These are phyloP conservation scores for Propithecus deckenii DNA, from an alignment of 2,797 vertebrate species.

Conservation along the genomic window DNA sequence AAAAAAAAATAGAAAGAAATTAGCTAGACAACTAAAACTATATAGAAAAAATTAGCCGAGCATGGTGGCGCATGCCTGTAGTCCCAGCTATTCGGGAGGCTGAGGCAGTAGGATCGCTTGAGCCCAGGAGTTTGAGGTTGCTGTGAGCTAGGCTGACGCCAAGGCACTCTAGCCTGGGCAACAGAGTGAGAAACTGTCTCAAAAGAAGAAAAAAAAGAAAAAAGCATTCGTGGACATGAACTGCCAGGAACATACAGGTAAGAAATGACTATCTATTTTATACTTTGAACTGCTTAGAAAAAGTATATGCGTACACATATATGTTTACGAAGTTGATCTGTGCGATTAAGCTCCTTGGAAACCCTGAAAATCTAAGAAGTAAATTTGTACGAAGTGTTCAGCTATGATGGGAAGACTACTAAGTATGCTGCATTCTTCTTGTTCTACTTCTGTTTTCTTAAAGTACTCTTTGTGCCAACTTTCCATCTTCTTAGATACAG, in stretches of 20 bases:
- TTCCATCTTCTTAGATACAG: background rate
- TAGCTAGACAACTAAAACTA: no score
- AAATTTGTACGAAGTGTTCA: background rate
- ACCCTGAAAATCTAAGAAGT: background rate
- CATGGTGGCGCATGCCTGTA: no score
- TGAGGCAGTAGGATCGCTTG: no score
- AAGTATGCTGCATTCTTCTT: background rate
- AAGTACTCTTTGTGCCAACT: background rate
- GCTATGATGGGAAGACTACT: background rate
- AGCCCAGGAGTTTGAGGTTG: no score
- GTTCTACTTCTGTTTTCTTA: background rate
- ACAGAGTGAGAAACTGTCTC: no score
- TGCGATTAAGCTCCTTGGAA: background rate
- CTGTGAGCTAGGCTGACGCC: no score
- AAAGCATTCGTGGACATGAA: background rate
- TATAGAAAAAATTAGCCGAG: no score
- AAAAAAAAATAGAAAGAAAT: no score
- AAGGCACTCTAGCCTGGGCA: no score
- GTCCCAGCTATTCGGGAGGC: no score
- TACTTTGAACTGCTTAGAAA: background rate
- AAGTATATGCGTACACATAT: background rate
- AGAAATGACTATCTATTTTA: background rate
- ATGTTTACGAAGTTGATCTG: background rate
- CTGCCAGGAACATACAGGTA: background rate
- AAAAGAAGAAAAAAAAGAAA: no score